These are phyloP conservation scores for Empidonax alnorum DNA, from an alignment of 2,113 vertebrate genomes.

Conservation along the genomic window DNA sequence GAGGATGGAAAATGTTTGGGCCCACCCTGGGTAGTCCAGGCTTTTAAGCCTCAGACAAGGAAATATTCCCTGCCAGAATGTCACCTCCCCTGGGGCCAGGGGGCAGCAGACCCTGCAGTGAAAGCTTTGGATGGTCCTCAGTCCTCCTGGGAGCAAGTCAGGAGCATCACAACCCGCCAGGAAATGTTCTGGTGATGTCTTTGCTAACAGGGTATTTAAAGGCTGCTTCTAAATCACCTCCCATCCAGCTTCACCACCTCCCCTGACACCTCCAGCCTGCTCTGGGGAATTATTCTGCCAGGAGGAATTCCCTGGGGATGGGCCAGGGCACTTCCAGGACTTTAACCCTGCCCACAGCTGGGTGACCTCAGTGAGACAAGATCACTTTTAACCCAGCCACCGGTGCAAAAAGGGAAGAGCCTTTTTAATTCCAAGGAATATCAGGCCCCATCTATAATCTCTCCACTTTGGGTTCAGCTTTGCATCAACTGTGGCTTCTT, in stretches of 20 bases:
- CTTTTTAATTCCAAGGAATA: background rate
- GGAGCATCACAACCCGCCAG: background rate
- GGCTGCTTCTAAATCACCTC: background rate
- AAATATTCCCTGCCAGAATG: background rate
- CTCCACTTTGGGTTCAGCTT: background rate
- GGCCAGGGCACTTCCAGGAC: background rate
- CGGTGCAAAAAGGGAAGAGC: background rate
- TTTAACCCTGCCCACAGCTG: background rate
- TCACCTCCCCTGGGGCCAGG: no score
- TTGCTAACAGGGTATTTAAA: background rate
- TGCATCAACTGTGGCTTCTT: background rate
- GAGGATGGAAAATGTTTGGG: background rate
- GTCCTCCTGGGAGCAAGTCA: background rate
- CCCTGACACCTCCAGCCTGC: background rate
- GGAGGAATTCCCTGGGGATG: background rate
- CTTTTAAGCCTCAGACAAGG: background rate
- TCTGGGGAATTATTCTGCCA: background rate
- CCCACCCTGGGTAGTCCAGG: background rate
- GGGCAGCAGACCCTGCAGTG: background rate
- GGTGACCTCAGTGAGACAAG: accelerated
- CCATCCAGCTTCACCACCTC: background rate
- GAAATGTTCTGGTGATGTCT: background rate
- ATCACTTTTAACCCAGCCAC: background rate
- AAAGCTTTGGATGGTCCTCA: background rate
- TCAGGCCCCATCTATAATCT: background rate